phyloP scores from a whole-genome alignment of 64 coral and sea anemone genomes.

The Stichodactyla mertensii region DNA sequence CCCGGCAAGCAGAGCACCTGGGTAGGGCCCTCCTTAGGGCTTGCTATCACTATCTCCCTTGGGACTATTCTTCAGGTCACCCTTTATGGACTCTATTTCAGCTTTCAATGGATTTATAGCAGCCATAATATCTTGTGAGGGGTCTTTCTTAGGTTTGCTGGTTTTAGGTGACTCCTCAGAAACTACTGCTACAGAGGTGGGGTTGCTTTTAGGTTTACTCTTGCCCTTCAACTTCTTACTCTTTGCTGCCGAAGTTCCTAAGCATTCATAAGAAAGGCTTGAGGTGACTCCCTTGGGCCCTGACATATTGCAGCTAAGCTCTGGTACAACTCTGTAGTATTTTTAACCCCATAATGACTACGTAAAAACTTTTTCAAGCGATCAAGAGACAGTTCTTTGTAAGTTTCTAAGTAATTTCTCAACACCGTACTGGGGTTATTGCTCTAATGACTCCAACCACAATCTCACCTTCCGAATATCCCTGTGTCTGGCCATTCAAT shows the following conservation, averaged over 20 bases:
- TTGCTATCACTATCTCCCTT: too few species aligned
- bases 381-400: conserved; percentile 32
- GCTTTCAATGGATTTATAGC: too few species aligned
- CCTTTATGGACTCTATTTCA: too few species aligned
- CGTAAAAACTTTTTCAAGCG: conserved; percentile 42
- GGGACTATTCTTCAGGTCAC: too few species aligned
- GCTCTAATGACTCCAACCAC: conserved; percentile 50
- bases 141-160: too few species aligned
- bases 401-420: conserved; percentile 47
- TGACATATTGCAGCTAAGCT: conserved; percentile 33
- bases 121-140: too few species aligned
- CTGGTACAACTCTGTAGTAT: conserved; percentile 51
- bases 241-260: neutral
- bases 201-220: too few species aligned
- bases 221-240: conserved; percentile 27
- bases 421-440: conserved; percentile 48
- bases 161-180: too few species aligned
- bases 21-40: too few species aligned
- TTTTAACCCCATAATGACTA: conserved; percentile 43
- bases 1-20: too few species aligned
- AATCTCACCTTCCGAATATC: conserved; percentile 40
- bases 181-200: too few species aligned
- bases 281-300: conserved; percentile 35
- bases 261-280: conserved; percentile 59
- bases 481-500: conserved; percentile 22